These are phyloP conservation scores for Zaprionus capensis DNA, from an alignment of 1,140 invertebrate species.

Conservation along the genomic window DNA sequence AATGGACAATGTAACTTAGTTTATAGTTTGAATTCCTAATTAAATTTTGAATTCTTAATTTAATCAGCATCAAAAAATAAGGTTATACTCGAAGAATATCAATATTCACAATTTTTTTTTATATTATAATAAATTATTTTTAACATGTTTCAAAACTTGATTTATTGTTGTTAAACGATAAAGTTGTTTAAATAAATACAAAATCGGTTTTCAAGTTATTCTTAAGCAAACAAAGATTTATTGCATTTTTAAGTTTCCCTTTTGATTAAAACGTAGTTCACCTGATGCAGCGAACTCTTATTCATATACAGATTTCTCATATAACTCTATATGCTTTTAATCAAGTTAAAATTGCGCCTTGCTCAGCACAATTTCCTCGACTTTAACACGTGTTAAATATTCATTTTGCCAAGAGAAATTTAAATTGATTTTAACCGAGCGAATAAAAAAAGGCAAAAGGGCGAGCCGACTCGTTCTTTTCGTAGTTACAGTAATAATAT, in stretches of 20 bases:
- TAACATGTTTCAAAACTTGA: too few relatives aligned
- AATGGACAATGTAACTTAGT: too few relatives aligned
- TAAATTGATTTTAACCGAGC: constrained; percentile 6
- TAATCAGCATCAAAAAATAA: too few relatives aligned
- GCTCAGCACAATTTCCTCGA: not conserved
- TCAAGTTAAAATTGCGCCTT: not conserved
- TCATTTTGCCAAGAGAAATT: constrained; percentile 4
- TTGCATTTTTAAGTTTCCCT: not conserved
- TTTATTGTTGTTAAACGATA: too few relatives aligned
- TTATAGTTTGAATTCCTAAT: too few relatives aligned
- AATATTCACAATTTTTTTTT: too few relatives aligned
- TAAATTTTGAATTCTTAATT: too few relatives aligned
- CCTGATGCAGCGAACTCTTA: not conserved
- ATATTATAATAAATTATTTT: too few relatives aligned
- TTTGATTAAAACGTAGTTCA: not conserved
- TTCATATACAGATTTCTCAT: not conserved
- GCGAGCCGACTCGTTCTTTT: constrained; percentile 34
- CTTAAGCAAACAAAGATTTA: not conserved
- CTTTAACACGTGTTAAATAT: constrained; percentile 7
- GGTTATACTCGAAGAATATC: too few relatives aligned
- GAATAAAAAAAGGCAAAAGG: not conserved
- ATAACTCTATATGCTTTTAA: not conserved
- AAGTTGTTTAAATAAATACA: not conserved
- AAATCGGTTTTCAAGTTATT: not conserved
- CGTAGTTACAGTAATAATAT: constrained; percentile 74